Evolutionary conservation across 2,113 vertebrate genomes (phyloP).

Genomic region (Gulo gulo): DNA sequence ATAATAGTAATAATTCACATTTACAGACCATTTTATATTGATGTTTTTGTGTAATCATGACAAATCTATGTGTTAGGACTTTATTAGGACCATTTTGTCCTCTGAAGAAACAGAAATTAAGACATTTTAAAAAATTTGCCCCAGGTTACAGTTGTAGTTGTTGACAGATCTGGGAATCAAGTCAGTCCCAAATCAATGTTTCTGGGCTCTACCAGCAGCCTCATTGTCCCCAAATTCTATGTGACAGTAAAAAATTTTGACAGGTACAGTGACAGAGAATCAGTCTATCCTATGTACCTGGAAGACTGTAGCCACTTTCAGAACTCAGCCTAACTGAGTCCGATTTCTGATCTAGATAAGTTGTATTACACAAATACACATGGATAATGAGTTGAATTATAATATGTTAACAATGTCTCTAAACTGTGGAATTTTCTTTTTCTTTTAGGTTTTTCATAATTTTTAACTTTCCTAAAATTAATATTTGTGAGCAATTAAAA

Average conservation of each 20-base stretch:
- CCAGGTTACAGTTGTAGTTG: background rate
- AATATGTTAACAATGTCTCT: background rate
- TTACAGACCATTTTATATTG: background rate
- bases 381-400: background rate
- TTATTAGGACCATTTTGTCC: background rate
- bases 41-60: background rate
- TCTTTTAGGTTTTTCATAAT: background rate
- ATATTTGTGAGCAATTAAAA: background rate
- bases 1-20: background rate
- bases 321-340: background rate
- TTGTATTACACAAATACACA: background rate
- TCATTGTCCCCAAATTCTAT: background rate
- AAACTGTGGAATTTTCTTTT: background rate
- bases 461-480: background rate
- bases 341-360: background rate
- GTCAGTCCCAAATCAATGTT: background rate
- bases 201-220: fast-evolving
- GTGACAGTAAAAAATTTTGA: background rate
- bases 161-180: background rate
- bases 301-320: background rate
- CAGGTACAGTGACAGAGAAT: background rate
- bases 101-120: background rate
- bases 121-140: background rate
- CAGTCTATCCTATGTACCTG: background rate
- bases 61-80: background rate